phyloP scores from a whole-genome alignment of 2,797 vertebrate species.

The Melanogrammus aeglefinus region DNA sequence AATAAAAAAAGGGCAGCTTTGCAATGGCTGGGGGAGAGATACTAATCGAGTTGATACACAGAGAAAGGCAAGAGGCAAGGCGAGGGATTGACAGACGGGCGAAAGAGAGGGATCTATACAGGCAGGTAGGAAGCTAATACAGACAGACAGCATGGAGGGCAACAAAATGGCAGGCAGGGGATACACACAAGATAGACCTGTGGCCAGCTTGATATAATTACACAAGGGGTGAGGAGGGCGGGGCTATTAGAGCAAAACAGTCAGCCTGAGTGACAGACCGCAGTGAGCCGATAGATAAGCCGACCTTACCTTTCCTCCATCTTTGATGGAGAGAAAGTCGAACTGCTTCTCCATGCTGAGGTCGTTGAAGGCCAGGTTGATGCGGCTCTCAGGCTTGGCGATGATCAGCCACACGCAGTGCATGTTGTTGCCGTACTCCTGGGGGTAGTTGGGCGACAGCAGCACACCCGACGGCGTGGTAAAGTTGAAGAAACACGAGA shows the following conservation, averaged over 20 bases:
- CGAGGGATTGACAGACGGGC: neutral
- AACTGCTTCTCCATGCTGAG: conserved; percentile 98
- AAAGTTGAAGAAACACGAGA: conserved; percentile 99
- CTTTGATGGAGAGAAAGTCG: conserved; percentile 95
- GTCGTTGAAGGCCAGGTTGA: conserved; percentile 98
- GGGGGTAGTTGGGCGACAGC: conserved; percentile 95
- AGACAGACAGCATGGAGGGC: neutral
- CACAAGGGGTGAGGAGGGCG: neutral
- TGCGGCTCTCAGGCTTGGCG: conserved; percentile 89
- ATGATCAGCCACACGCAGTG: conserved; percentile 99
- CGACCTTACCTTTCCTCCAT: conserved; percentile 83
- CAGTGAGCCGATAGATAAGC: neutral
- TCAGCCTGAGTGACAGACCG: conserved; percentile 8
- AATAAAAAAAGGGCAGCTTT: neutral
- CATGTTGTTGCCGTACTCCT: conserved; percentile 96
- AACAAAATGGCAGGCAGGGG: neutral
- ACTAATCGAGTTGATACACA: neutral
- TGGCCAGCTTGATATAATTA: neutral
- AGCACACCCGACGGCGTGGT: conserved; percentile 91
- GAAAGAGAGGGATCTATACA: neutral
- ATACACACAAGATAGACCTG: neutral
- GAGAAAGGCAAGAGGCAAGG: neutral
- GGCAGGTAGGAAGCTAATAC: neutral
- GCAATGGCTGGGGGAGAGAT: neutral
- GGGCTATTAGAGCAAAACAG: neutral